These are phyloP conservation scores for Junonia oenone DNA, from an alignment of 2,888 invertebrate species.

Conservation along the genomic window DNA sequence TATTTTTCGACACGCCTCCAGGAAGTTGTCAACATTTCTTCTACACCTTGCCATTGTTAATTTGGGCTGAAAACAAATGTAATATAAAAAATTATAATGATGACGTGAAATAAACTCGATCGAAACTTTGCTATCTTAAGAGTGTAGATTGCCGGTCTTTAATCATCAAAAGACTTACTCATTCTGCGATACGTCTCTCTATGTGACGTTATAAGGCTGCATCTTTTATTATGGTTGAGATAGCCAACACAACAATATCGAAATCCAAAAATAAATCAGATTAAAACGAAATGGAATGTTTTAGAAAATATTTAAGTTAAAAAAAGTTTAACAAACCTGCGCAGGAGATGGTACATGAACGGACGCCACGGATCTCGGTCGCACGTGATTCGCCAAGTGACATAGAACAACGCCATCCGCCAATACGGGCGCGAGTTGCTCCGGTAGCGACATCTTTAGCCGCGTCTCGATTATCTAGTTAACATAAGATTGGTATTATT, in stretches of 20 bases:
- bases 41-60: constrained; percentile 96
- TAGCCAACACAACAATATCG: too few species aligned
- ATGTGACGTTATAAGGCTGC: too few species aligned
- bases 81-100: not conserved
- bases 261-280: too few species aligned
- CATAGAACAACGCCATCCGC: constrained; percentile 96
- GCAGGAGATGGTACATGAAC: constrained; percentile 97
- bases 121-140: too few species aligned
- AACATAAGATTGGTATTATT: too few species aligned
- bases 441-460: constrained; percentile 93
- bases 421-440: constrained; percentile 90
- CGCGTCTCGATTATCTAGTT: constrained; percentile 91
- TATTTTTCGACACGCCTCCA: constrained; percentile 96
- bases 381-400: constrained; percentile 95
- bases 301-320: too few species aligned
- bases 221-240: too few species aligned
- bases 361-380: constrained; percentile 93
- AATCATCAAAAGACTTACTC: too few species aligned
- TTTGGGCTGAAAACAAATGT: constrained; percentile 87
- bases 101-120: too few species aligned
- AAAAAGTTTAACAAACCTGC: constrained; percentile 83
- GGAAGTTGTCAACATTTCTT: constrained; percentile 96
- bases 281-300: too few species aligned
- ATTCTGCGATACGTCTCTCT: too few species aligned
- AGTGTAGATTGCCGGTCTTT: too few species aligned